Percentiles rank a stretch among this genome's conserved stretches.
These are phyloP conservation scores for Terebella lapidaria DNA, from an alignment of 2,888 invertebrate genomes.

Conservation along the genomic window DNA sequence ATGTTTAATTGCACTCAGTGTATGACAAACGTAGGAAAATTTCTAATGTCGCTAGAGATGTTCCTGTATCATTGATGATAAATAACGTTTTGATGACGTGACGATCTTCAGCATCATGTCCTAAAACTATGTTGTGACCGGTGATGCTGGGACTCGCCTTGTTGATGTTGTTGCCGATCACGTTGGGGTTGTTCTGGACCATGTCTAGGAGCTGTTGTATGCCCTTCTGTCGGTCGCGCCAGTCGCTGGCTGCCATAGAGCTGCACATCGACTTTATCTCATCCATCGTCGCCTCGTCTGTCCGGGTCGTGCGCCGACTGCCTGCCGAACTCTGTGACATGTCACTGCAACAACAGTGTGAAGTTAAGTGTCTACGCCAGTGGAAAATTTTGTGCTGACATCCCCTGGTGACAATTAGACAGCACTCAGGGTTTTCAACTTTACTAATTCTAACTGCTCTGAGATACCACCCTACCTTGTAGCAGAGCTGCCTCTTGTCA, in stretches of 20 bases:
- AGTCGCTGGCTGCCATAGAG: conserved; percentile 32
- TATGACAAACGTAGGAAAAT: too few relatives aligned
- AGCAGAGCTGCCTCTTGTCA: conserved; percentile 35
- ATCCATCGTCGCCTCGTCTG: conserved; percentile 15
- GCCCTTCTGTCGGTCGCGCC: conserved; percentile 45
- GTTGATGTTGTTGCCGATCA: conserved; percentile 38
- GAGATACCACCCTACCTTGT: conserved; percentile 31
- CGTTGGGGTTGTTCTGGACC: conserved; percentile 36
- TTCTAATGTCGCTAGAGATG: too few relatives aligned
- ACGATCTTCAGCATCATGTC: too few relatives aligned
- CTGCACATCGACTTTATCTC: conserved; percentile 6
- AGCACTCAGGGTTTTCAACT: too few relatives aligned
- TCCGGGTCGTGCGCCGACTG: neutral
- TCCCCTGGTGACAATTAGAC: too few relatives aligned
- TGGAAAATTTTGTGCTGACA: too few relatives aligned
- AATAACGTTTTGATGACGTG: too few relatives aligned
- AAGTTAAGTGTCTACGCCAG: neutral
- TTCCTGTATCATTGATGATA: too few relatives aligned
- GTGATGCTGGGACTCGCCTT: conserved; percentile 43
- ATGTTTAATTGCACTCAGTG: too few relatives aligned
- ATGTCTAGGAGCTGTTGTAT: conserved; percentile 42
- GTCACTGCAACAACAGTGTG: neutral
- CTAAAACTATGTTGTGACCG: too few relatives aligned
- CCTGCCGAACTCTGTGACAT: neutral
- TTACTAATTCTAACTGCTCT: too few relatives aligned